Conservation (phyloP, 2,113 vertebrate genomes). For the Ictidomys tridecemlineatus region DNA sequence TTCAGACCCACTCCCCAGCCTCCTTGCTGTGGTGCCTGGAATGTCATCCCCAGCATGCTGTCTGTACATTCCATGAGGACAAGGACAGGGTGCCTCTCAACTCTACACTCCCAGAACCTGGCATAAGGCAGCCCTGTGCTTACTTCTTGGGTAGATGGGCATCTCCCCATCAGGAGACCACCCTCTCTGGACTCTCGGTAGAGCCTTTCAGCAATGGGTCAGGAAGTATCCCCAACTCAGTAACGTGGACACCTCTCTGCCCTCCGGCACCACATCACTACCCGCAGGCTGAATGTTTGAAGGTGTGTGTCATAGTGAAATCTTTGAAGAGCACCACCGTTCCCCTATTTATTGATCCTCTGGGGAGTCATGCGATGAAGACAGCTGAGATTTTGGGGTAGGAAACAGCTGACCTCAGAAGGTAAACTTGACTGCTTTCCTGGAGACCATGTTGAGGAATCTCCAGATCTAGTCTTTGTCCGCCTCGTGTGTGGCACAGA, state of each 20-base stretch:
- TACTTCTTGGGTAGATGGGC: neutral
- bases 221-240: neutral
- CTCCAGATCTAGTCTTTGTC: neutral
- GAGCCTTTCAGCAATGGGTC: neutral
- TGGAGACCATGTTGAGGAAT: neutral
- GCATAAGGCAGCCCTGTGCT: neutral
- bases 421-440: neutral
- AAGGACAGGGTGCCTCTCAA: neutral
- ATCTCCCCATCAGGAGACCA: neutral
- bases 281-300: fast-evolving
- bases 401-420: neutral
- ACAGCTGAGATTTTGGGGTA: neutral
- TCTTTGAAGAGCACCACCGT: neutral
- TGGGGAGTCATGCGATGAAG: neutral
- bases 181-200: neutral
- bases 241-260: neutral
- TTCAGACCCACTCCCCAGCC: neutral
- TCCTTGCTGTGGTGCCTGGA: neutral
- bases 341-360: neutral
- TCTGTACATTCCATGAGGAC: neutral
- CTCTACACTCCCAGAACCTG: neutral
- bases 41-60: neutral
- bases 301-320: neutral
- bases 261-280: fast-evolving
- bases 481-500: neutral